Percentiles rank a stretch among this genome's conserved stretches.
Conservation (phyloP, 2,113 vertebrate genomes). For the Mirounga angustirostris region DNA sequence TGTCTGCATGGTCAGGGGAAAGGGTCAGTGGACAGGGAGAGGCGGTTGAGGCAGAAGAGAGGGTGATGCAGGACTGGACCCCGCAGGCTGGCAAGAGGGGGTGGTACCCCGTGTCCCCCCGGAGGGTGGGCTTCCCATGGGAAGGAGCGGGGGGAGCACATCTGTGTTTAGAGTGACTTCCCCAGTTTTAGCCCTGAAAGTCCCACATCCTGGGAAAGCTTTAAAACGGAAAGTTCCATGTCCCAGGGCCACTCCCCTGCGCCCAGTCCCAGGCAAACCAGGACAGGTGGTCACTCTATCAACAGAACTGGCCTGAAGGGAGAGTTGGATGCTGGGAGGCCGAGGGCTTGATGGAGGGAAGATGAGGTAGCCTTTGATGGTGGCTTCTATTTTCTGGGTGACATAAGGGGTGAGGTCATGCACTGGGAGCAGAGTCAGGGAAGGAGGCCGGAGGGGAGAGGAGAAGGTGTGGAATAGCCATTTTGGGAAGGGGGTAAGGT, state of each 20-base stretch:
- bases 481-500: background rate
- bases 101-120: accelerated
- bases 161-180: background rate
- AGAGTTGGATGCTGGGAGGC: background rate
- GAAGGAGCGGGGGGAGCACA: background rate
- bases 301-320: background rate
- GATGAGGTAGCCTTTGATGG: background rate
- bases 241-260: background rate
- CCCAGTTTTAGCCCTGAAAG: background rate
- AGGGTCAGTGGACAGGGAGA: background rate
- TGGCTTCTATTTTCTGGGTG: background rate
- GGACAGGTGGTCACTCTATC: background rate
- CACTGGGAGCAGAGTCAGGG: background rate
- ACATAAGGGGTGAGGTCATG: background rate
- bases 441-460: background rate
- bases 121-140: background rate
- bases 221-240: background rate
- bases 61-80: background rate
- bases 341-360: background rate
- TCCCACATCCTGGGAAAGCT: background rate
- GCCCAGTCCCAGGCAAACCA: background rate
- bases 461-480: background rate
- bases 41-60: background rate
- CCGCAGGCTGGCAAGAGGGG: too few species aligned
- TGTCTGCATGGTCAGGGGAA: background rate